Base-by-base conservation (phyloP, 2,797 vertebrate species). In the Halcyon chelicuti region DNA sequence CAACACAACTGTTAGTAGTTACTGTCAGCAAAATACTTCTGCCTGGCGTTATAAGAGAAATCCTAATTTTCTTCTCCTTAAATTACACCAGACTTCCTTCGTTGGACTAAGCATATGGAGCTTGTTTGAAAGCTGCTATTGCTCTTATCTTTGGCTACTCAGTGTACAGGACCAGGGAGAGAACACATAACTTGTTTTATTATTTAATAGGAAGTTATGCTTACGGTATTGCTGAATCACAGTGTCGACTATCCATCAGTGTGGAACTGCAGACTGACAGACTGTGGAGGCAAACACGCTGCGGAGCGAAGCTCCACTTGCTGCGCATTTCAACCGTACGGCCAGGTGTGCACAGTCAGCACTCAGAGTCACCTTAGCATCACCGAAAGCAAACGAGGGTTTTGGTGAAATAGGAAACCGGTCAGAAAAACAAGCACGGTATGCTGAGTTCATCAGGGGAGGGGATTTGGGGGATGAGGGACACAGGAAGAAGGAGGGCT, bases 351-450 rank as follows among this genome's bases (percentile, higher is more conserved):
- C 61, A 33, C 52, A 82, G 18, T 76, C 58, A 87, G 68, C 21
- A 33, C 54, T 78, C 86, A 87, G 77, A 95, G 90, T 82, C 92
- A 95, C 88, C 86, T 85, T 47, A 65, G 20, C 60, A 20, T 62
- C 10, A 1, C 61, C 23, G 17, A 79, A 92, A 71, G 67, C 90
- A 93, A 77, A 61, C 29, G 37, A 37, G 67, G 91, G 46, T 95
- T 94, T 76, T 77, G 77, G 87, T 68, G 83, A 92, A 95, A 96
- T 2, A 72, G 80, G 68, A 90, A 93, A 74, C 65, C 84, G 51
- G 57, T 73, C 80, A 95, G 47, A 65, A 90, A 87, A 84, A 40
- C 77, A 92, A 86, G 93, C 3, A 6, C 70, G 52, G 31, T 82
- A 57, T 39, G 62, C 83, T 61, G 86, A 88, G 70, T 79, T 73